Conservation (phyloP, 2,113 vertebrate species). For the Galemys pyrenaicus region DNA sequence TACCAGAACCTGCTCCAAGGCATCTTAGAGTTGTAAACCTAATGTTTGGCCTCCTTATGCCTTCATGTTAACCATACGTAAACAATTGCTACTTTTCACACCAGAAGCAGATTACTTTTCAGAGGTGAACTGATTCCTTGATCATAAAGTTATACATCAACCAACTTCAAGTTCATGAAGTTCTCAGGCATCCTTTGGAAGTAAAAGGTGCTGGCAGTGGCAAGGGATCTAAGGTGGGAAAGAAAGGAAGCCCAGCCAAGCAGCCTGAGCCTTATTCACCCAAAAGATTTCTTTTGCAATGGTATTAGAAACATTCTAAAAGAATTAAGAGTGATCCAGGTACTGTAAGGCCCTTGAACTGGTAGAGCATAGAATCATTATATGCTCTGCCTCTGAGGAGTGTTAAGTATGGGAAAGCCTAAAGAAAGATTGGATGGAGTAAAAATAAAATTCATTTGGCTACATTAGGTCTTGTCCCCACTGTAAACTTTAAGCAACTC, state of each 20-base stretch:
- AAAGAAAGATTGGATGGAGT: not conserved
- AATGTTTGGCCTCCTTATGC: constrained; percentile 35
- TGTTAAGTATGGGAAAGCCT: not conserved
- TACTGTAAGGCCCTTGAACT: not conserved
- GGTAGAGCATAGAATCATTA: not conserved
- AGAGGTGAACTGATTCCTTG: constrained; percentile 49
- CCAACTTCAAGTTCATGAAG: constrained; percentile 71
- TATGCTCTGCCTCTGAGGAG: not conserved
- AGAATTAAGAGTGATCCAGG: constrained; percentile 20
- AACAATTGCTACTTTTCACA: constrained; percentile 77
- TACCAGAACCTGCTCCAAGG: constrained; percentile 45
- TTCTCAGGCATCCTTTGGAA: constrained; percentile 61
- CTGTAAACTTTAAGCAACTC: not conserved
- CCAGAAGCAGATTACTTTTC: constrained; percentile 64
- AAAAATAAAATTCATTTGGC: not conserved
- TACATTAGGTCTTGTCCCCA: not conserved
- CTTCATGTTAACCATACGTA: constrained; percentile 68
- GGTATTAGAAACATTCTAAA: constrained; percentile 44
- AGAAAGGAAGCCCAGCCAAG: constrained; percentile 49
- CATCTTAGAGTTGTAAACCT: constrained; percentile 40
- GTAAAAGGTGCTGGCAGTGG: constrained; percentile 35
- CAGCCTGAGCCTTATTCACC: not conserved
- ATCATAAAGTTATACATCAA: constrained; percentile 72
- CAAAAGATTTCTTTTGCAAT: not conserved
- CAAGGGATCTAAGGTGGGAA: not conserved